Evolutionary conservation across 1,140 invertebrate genomes (phyloP), one percentile per base, ranked within the genome.

Genomic region (Pachypeltis micranthus): DNA sequence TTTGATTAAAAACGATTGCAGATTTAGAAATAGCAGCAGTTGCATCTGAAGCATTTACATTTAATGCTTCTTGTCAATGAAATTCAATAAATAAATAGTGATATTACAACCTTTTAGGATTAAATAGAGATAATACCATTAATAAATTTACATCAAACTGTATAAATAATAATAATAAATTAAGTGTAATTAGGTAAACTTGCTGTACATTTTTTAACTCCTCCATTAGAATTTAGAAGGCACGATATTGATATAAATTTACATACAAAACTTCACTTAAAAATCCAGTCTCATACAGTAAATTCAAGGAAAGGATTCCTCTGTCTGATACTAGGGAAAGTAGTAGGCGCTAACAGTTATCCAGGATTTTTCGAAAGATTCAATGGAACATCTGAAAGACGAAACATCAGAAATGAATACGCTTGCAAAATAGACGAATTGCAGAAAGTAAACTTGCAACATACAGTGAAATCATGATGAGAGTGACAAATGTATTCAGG

Each of bases 331-430:
- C 47, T 14, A 51, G 21, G 47, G 47, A 27, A 25, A 57, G 16
- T 25, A 25, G 12, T 54, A 23, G 7, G n/a, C 34, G 34, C n/a
- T 39, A 7, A n/a, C 56, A 27, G 7, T 29, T 61, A 68, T 23
- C 69, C 69, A 27, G 69, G 65, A 62, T 70, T 66, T 59, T 70
- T 70, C n/a, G 69, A 70, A 28, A 70, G 57, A 47, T 70, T 70
- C 31, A 70, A 56, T 28, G 69, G 69, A 27, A 68, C 64, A 67
- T 70, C 69, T 70, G 61, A 27, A 67, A 66, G 21, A 64, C 25
- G 26, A 39, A 39, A 44, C 58, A 28, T 24, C n/a, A n/a, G n/a
- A n/a, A n/a, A n/a, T n/a, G n/a, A n/a, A n/a, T n/a, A n/a, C n/a
- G n/a, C n/a, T 16, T 25, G 26, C 51, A 62, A 56, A 27, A 39